These are phyloP conservation scores for Caenorhabditis becei DNA, from an alignment of 2,888 invertebrate genomes.

Conservation along the genomic window DNA sequence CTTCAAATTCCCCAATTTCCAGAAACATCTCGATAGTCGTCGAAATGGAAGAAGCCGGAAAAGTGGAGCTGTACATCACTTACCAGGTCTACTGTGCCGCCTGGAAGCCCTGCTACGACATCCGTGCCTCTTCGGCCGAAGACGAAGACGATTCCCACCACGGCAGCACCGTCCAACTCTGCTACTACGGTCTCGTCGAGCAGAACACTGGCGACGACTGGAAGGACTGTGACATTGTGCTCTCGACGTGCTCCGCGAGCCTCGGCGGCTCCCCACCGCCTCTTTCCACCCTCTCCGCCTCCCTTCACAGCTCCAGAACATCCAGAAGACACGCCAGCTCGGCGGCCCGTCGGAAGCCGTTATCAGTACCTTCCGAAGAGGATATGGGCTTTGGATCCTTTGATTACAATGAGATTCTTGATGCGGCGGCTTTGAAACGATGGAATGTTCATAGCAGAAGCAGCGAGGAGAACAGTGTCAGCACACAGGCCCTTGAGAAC, in stretches of 20 bases:
- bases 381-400: constrained; percentile 81
- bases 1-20: constrained; percentile 66
- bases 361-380: constrained; percentile 76
- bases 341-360: constrained; percentile 61
- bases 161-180: constrained; percentile 69
- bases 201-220: constrained; percentile 83
- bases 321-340: constrained; percentile 66
- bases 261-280: constrained; percentile 82
- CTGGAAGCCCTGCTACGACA: constrained; percentile 83
- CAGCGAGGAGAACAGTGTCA: constrained; percentile 68
- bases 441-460: constrained; percentile 54
- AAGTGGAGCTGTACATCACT: constrained; percentile 80
- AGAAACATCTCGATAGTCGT: constrained; percentile 82
- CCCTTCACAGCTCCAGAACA: constrained; percentile 49
- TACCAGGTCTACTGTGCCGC: constrained; percentile 82
- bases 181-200: constrained; percentile 82
- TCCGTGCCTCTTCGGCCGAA: constrained; percentile 81
- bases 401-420: constrained; percentile 78
- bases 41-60: constrained; percentile 78
- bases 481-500: constrained; percentile 78
- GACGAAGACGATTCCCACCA: constrained; percentile 73
- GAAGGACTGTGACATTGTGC: constrained; percentile 82
- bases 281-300: constrained; percentile 71
- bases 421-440: constrained; percentile 67
- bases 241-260: constrained; percentile 83